Evolutionary conservation across 2,888 invertebrate species (phyloP).

Genomic region (Hirtodrosophila confusa): DNA sequence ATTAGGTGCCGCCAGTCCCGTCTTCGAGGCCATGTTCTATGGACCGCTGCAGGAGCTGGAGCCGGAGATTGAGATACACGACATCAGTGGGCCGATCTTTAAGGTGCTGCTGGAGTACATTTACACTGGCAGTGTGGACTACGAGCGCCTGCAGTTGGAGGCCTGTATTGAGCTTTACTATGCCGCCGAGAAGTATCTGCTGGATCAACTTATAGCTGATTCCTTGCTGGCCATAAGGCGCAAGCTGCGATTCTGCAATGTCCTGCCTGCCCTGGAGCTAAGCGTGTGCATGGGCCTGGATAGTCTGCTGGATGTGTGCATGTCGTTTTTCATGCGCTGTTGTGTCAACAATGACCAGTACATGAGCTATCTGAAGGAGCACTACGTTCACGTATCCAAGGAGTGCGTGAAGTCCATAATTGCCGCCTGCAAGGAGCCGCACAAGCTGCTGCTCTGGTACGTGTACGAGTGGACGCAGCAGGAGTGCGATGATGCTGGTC

Average conservation of each 20-base stretch:
- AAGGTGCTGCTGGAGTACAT: constrained; percentile 82
- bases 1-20: constrained; percentile 93
- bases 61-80: constrained; percentile 85
- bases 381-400: constrained; percentile 83
- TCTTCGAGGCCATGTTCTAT: constrained; percentile 95
- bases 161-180: constrained; percentile 83
- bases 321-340: constrained; percentile 82
- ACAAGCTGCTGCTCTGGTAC: constrained; percentile 80
- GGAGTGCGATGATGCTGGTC: constrained; percentile 79
- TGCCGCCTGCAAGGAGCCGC: constrained; percentile 72
- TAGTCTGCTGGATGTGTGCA: constrained; percentile 73
- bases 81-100: constrained; percentile 84
- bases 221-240: constrained; percentile 77
- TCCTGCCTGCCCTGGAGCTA: constrained; percentile 82
- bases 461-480: constrained; percentile 83
- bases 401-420: constrained; percentile 83
- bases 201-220: constrained; percentile 76
- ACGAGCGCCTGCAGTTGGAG: constrained; percentile 74
- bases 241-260: constrained; percentile 82
- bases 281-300: constrained; percentile 82
- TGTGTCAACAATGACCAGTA: constrained; percentile 81
- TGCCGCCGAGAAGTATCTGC: constrained; percentile 83
- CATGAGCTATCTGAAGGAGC: constrained; percentile 75
- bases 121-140: constrained; percentile 80
- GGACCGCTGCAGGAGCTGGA: constrained; percentile 86